Percentiles rank a stretch among this genome's conserved stretches.
These are phyloP conservation scores for Oscheius sp. DNA, from an alignment of 2,888 invertebrate genomes.

Conservation along the genomic window DNA sequence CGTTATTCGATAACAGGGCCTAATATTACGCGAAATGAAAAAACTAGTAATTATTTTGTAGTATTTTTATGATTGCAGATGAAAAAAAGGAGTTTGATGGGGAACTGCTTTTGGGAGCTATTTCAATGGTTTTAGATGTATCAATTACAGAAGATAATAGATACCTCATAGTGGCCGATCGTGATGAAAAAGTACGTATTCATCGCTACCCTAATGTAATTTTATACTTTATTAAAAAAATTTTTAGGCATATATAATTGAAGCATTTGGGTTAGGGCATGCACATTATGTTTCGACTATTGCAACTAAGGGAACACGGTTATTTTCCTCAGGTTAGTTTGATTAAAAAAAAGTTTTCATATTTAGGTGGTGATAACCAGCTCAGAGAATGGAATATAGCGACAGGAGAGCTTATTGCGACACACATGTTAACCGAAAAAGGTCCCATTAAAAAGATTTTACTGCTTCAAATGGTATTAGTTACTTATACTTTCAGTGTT, in stretches of 20 bases:
- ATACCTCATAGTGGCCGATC: conserved; percentile 50
- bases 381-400: conserved; percentile 34
- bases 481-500: too few relatives aligned
- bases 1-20: too few relatives aligned
- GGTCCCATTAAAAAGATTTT: conserved; percentile 22
- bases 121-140: conserved; percentile 59
- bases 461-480: background rate
- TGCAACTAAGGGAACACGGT: conserved; percentile 17
- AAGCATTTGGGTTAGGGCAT: conserved; percentile 54
- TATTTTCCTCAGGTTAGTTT: conserved; percentile 40
- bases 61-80: conserved; percentile 10
- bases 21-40: background rate
- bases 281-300: conserved; percentile 43
- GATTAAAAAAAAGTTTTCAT: background rate
- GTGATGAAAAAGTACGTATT: conserved; percentile 62
- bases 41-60: background rate
- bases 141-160: conserved; percentile 42
- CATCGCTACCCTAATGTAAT: conserved; percentile 52
- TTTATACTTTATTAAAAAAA: background rate
- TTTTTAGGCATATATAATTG: conserved; percentile 46
- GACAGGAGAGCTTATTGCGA: conserved; percentile 11
- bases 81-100: conserved; percentile 36
- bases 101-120: conserved; percentile 44
- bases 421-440: background rate
- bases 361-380: conserved; percentile 40